phyloP scores from a whole-genome alignment of 2,113 vertebrate genomes.

The Oenanthe melanoleuca region DNA sequence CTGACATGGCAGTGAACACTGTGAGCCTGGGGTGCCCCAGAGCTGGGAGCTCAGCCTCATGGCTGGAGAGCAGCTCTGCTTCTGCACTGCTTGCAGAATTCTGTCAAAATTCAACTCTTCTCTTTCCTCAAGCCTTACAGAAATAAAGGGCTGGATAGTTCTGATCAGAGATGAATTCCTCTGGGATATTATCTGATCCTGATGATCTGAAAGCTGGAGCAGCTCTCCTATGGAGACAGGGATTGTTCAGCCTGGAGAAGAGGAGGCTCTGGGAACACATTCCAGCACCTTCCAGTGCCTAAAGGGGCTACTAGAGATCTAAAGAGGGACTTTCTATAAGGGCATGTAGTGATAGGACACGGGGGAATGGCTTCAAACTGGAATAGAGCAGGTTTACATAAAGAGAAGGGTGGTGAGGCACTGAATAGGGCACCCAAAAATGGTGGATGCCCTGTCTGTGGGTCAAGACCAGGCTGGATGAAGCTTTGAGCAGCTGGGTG shows the following conservation, averaged over 20 bases:
- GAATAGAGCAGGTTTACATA: not conserved
- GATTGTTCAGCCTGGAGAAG: not conserved
- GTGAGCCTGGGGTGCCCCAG: not conserved
- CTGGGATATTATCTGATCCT: not conserved
- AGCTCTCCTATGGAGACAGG: not conserved
- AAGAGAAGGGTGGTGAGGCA: not conserved
- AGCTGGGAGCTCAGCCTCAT: not conserved
- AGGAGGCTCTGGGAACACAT: not conserved
- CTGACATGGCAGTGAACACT: rapidly evolving
- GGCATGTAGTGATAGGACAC: not conserved
- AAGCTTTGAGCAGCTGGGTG: not conserved
- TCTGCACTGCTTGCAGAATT: not conserved
- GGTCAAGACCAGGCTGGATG: not conserved
- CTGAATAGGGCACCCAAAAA: not conserved
- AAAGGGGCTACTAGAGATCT: not conserved
- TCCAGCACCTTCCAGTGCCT: not conserved
- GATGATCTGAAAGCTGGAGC: rapidly evolving
- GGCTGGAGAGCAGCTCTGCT: not conserved
- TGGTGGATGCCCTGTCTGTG: not conserved
- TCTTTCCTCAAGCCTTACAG: not conserved
- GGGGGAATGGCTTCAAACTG: not conserved
- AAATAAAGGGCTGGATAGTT: not conserved
- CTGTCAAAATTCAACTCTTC: not conserved
- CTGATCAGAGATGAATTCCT: not conserved
- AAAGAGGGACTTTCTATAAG: not conserved